phyloP scores from a whole-genome alignment of 2,888 invertebrate species.

The Leucania comma region DNA sequence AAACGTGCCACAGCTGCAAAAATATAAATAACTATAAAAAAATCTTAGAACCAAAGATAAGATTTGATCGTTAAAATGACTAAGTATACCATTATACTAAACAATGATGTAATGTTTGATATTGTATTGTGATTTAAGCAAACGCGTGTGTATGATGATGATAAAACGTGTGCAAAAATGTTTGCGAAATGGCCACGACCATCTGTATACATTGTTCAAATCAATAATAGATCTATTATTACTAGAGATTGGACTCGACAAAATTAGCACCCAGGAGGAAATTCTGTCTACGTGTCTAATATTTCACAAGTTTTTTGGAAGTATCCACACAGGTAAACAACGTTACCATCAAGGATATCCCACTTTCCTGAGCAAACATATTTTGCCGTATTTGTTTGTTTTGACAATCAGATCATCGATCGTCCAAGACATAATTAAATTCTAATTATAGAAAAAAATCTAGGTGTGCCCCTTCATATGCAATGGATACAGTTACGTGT shows the following conservation, averaged over 20 bases:
- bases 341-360: background rate
- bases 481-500: constrained; percentile 72
- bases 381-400: constrained; percentile 6
- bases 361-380: background rate
- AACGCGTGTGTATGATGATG: constrained; percentile 15
- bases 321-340: background rate
- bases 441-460: constrained; percentile 80
- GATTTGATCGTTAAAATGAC: constrained; percentile 38
- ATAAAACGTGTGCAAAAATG: constrained; percentile 47
- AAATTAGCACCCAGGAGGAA: constrained; percentile 8
- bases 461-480: constrained; percentile 79
- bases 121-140: constrained; percentile 21
- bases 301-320: background rate
- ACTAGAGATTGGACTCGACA: background rate
- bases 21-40: constrained; percentile 31
- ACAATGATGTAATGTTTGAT: constrained; percentile 51
- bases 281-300: background rate
- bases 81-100: constrained; percentile 36
- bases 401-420: constrained; percentile 48
- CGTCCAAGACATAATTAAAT: constrained; percentile 71
- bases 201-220: constrained; percentile 70
- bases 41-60: constrained; percentile 39
- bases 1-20: constrained; percentile 20
- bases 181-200: constrained; percentile 58
- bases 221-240: constrained; percentile 51